Evolutionary conservation across 2,113 vertebrate genomes (phyloP).

Genomic region (Haemorhous mexicanus): DNA sequence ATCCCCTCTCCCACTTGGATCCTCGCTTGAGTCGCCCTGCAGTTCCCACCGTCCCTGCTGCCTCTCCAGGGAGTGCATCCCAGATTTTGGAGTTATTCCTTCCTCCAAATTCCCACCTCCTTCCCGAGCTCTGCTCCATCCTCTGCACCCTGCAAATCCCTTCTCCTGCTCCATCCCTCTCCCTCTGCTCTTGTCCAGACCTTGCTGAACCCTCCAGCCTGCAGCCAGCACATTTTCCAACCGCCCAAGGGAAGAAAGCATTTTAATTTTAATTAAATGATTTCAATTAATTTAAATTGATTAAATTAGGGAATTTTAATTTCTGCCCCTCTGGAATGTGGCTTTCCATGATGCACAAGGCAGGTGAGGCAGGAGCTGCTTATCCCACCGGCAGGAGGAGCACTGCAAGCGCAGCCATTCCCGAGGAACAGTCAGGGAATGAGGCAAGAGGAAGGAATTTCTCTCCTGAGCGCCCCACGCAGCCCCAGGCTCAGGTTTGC

Average conservation of each 20-base stretch:
- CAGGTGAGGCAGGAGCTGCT: background rate
- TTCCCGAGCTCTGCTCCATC: background rate
- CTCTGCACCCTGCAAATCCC: background rate
- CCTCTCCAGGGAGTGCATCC: background rate
- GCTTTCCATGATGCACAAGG: background rate
- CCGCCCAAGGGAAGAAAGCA: background rate
- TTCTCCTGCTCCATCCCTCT: background rate
- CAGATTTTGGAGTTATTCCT: background rate
- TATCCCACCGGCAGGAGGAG: background rate
- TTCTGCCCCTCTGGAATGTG: background rate
- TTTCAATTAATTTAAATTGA: too few relatives aligned
- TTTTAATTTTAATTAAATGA: background rate
- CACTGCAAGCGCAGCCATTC: accelerated
- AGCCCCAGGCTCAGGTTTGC: background rate
- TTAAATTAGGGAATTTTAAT: background rate
- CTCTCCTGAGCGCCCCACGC: accelerated
- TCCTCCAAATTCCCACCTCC: accelerated
- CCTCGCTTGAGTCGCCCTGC: background rate
- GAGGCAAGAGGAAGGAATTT: background rate
- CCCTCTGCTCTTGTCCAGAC: background rate
- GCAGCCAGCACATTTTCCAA: accelerated
- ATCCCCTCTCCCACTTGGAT: background rate
- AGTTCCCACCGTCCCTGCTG: background rate
- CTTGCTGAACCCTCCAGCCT: background rate
- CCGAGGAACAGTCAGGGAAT: background rate